A percentile compares a stretch with the other conserved stretches of the same genome.
These are phyloP conservation scores for Drosophila rellima DNA, from an alignment of 2,888 invertebrate species.

Conservation along the genomic window DNA sequence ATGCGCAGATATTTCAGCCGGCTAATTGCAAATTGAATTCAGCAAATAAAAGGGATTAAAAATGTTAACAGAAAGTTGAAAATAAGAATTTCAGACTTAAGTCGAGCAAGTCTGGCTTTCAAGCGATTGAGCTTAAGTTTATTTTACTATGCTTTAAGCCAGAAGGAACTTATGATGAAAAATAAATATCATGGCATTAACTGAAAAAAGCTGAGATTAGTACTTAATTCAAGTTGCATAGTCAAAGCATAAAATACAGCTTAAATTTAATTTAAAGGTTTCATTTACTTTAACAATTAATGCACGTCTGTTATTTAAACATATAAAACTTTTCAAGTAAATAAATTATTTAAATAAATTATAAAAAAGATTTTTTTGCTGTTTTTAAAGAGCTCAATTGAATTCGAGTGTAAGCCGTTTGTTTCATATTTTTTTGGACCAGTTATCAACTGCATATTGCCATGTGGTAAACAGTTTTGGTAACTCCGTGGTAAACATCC, in stretches of 20 bases:
- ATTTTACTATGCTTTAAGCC: neutral
- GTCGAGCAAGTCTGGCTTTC: neutral
- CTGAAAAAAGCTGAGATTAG: neutral
- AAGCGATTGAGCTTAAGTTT: neutral
- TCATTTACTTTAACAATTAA: no score
- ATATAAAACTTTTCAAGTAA: neutral
- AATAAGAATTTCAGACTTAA: slow-evolving; percentile 2
- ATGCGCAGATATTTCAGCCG: neutral
- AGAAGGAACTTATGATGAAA: neutral
- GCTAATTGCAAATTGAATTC: slow-evolving; percentile 20
- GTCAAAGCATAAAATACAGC: neutral
- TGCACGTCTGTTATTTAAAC: no score
- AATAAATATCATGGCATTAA: neutral
- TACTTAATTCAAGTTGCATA: neutral
- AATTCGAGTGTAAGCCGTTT: neutral
- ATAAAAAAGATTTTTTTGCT: neutral
- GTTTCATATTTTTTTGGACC: neutral
- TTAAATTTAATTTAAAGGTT: neutral
- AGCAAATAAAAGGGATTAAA: slow-evolving; percentile 13
- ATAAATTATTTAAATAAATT: neutral
- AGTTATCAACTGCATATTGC: slow-evolving; percentile 11
- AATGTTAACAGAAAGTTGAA: neutral
- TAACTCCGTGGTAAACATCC: slow-evolving; percentile 55
- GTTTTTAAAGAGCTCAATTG: neutral
- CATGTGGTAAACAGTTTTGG: slow-evolving; percentile 33